Base-by-base conservation (phyloP, 2,113 vertebrate genomes). In the Callorhinus ursinus region DNA sequence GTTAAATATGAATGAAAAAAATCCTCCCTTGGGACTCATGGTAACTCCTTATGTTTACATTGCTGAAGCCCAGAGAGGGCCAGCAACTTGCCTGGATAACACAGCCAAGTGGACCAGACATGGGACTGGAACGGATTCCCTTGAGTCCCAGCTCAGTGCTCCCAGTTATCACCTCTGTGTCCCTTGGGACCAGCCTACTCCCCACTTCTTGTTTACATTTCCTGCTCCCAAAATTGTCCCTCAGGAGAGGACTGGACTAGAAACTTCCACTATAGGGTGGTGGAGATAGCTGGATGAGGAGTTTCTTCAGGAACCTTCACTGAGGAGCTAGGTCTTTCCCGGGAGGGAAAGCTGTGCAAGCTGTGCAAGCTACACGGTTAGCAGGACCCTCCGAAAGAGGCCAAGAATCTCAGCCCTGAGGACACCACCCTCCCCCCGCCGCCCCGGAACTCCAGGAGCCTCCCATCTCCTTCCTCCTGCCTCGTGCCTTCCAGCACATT, bases 291-390 rank as follows among this genome's bases (percentile, higher is more conserved):
- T 39, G 13, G 7, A 13, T 12, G 6, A 19, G 10, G 46, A 16
- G n/a, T 55, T n/a, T 57, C 81, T 33, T 59, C 0, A 3, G 21
- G 36, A 81, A 11, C 0, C 36, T 57, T 46, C n/a, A 8, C 0
- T 3, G 24, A 53, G 33, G 72, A 84, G 14, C 11, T n/a, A 21
- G n/a, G 2, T 46, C 57, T 39, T 46, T 53, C 90, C 67, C 2
- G 2, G 2, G 65, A 36, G 36, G 36, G 36, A 36, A 36, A 36
- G 36, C 36, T 36, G 36, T 36, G 36, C 36, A 4, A 7, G 18
- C 42, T 5, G 3, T 10, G 3, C 19, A 4, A 21, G 28, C 39
- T 63, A 46, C 63, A 19, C n/a, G 3, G 0, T 65, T 7, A 36
- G n/a, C 24, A 28, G 59, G 49, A 21, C 2, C 26, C 7, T 22